Percentiles rank a stretch among this genome's conserved stretches.
These are phyloP conservation scores for Myotis vivesi DNA, from an alignment of 2,797 vertebrate species.

Conservation along the genomic window DNA sequence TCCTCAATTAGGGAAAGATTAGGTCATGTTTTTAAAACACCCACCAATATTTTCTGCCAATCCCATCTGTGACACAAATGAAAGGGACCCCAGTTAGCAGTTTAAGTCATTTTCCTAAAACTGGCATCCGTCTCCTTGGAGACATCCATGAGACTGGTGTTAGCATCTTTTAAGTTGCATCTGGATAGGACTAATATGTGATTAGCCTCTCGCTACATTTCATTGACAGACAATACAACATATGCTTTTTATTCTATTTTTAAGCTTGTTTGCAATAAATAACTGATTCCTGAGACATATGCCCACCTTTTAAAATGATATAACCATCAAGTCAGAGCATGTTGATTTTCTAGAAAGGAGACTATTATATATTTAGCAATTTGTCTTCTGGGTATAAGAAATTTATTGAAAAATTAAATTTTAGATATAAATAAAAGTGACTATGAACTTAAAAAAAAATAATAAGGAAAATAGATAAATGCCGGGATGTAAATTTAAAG, in stretches of 20 bases:
- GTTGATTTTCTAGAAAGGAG: neutral
- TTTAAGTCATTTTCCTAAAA: slow-evolving; percentile 76
- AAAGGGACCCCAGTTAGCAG: slow-evolving; percentile 70
- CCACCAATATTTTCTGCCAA: slow-evolving; percentile 72
- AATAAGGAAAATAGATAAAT: neutral
- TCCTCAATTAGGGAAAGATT: slow-evolving; percentile 67
- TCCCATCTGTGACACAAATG: slow-evolving; percentile 75
- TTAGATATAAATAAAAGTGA: slow-evolving; percentile 18
- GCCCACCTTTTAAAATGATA: slow-evolving; percentile 62
- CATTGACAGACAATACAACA: slow-evolving; percentile 60
- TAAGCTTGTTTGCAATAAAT: slow-evolving; percentile 73
- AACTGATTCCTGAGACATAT: slow-evolving; percentile 63
- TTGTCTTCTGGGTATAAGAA: neutral
- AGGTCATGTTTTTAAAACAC: slow-evolving; percentile 73
- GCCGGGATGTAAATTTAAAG: neutral
- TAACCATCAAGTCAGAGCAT: slow-evolving; percentile 22
- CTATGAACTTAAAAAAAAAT: neutral
- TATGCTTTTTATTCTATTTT: slow-evolving; percentile 77
- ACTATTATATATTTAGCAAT: neutral
- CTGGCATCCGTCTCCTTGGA: slow-evolving; percentile 76
- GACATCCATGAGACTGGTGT: slow-evolving; percentile 65
- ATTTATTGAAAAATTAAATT: slow-evolving; percentile 31
- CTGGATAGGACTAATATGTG: slow-evolving; percentile 72
- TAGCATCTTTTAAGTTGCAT: slow-evolving; percentile 76
- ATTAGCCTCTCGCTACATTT: slow-evolving; percentile 72